Conservation (phyloP, 2,888 invertebrate genomes). For the Pandemis corylana region DNA sequence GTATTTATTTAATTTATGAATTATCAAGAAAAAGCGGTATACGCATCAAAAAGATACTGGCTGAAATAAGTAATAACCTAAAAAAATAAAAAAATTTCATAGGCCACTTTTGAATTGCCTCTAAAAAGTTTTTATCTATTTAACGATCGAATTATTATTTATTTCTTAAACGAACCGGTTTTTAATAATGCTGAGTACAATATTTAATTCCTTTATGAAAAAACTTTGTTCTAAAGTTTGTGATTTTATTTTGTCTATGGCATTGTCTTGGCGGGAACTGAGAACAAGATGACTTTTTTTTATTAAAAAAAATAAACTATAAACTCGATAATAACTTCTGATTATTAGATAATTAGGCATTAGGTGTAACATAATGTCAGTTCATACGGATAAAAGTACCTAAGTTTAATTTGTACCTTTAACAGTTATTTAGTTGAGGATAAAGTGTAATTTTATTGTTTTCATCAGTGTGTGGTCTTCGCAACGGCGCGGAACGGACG, state of each 20-base stretch:
- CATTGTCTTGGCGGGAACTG: not conserved
- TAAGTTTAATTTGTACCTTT: not conserved
- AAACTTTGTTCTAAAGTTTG: not conserved
- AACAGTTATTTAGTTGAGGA: not conserved
- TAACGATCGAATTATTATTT: too few species aligned
- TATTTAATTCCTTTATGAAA: not conserved
- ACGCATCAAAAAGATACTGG: not conserved
- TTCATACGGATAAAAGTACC: too few species aligned
- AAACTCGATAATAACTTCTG: not conserved
- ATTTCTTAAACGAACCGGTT: not conserved
- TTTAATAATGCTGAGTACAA: not conserved
- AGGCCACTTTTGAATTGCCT: too few species aligned
- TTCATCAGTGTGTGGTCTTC: conserved; percentile 61
- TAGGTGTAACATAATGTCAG: too few species aligned
- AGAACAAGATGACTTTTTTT: not conserved
- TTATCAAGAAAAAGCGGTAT: not conserved
- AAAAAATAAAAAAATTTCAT: not conserved
- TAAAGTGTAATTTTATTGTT: not conserved
- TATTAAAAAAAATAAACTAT: not conserved
- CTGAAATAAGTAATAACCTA: not conserved
- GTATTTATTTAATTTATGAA: too few species aligned
- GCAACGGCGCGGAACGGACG: conserved; percentile 84
- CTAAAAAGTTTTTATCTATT: too few species aligned
- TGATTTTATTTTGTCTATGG: not conserved
- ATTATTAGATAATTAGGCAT: too few species aligned